Evolutionary conservation across 2,113 vertebrate genomes (phyloP).

Genomic region (Pitta sordida): DNA sequence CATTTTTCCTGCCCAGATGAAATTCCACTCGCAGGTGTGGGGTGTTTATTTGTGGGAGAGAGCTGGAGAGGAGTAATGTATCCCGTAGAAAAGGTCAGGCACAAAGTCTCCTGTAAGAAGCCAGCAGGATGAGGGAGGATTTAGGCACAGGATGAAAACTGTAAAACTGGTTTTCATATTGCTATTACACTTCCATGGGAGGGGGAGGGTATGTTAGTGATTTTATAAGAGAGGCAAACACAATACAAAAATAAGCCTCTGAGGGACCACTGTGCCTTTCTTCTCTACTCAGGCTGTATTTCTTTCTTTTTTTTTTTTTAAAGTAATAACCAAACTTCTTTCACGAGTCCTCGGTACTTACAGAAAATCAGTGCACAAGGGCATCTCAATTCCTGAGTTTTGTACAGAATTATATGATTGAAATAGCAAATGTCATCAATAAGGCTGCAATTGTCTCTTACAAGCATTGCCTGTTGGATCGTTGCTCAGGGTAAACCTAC

Average conservation of each 20-base stretch:
- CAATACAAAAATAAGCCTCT: neutral
- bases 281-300: neutral
- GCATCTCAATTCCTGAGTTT: neutral
- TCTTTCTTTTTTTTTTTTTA: neutral
- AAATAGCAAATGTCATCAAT: neutral
- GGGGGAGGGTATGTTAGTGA: neutral
- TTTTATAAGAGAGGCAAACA: neutral
- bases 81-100: neutral
- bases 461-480: neutral
- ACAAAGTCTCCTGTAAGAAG: neutral
- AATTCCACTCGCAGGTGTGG: constrained; percentile 31
- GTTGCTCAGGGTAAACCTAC: neutral
- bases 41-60: neutral
- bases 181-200: neutral
- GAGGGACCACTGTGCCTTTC: neutral
- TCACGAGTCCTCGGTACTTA: neutral
- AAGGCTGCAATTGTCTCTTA: neutral
- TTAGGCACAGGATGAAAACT: constrained; percentile 28
- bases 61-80: neutral
- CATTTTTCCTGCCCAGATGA: constrained; percentile 33
- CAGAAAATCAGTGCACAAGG: neutral
- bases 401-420: neutral
- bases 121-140: constrained; percentile 28
- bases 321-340: neutral
- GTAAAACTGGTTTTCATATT: constrained; percentile 15